Conservation (phyloP, 2,113 vertebrate species). For the Mirza zaza region DNA sequence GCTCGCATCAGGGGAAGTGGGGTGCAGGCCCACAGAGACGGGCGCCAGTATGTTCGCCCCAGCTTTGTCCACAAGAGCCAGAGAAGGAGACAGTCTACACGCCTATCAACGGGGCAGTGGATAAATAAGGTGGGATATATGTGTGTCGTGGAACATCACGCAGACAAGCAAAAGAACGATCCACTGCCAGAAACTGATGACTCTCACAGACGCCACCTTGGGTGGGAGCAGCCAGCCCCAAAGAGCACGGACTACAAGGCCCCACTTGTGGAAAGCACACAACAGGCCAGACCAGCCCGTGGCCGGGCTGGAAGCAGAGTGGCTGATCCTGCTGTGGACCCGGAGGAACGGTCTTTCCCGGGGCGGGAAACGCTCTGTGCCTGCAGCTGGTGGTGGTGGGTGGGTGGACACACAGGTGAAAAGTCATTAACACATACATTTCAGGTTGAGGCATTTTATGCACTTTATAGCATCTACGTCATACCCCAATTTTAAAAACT, state of each 20-base stretch:
- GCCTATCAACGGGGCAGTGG: fast-evolving
- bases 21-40: fast-evolving
- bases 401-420: background rate
- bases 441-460: background rate
- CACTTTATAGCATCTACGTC: background rate
- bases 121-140: background rate
- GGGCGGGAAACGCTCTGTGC: fast-evolving
- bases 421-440: background rate
- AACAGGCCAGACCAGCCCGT: background rate
- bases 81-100: background rate
- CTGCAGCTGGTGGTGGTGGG: too few species aligned
- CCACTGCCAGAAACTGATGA: fast-evolving
- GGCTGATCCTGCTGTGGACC: fast-evolving
- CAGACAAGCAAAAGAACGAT: background rate
- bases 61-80: background rate
- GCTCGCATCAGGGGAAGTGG: background rate
- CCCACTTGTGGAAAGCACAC: background rate
- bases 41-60: background rate
- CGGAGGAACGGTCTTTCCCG: fast-evolving
- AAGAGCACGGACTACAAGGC: fast-evolving
- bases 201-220: background rate
- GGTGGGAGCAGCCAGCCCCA: background rate
- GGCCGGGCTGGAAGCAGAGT: fast-evolving
- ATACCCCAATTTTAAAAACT: background rate
- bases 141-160: fast-evolving